Evolutionary conservation across 2,797 vertebrate genomes (phyloP).

Genomic region (Haliaeetus albicilla): DNA sequence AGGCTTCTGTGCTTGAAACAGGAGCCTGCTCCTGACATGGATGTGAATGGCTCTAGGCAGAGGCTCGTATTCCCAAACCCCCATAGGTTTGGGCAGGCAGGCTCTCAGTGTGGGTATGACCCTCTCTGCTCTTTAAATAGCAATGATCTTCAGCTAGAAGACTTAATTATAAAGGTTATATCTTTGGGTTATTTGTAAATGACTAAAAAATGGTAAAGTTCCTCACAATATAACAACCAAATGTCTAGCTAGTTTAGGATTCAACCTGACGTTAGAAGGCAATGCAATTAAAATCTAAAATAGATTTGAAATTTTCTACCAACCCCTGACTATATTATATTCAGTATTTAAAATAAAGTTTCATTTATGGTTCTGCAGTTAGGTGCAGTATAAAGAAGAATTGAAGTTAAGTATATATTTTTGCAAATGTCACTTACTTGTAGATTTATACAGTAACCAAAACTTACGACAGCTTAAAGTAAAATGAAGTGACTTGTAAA

Average conservation of each 20-base stretch:
- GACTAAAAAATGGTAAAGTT: not conserved
- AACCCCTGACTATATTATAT: not conserved
- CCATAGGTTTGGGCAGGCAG: rapidly evolving
- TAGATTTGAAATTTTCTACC: not conserved
- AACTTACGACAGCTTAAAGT: not conserved
- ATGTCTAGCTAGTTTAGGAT: not conserved
- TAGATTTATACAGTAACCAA: not conserved
- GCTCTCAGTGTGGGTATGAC: not conserved
- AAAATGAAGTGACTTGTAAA: not conserved
- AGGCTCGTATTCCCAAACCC: not conserved
- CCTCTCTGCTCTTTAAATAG: not conserved
- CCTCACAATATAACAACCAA: not conserved
- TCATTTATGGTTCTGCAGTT: not conserved
- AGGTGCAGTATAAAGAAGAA: not conserved
- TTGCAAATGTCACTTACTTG: not conserved
- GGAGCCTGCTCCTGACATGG: not conserved
- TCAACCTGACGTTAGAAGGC: not conserved
- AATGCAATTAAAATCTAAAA: not conserved
- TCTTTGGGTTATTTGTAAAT: not conserved
- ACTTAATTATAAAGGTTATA: not conserved
- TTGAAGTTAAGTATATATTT: not conserved
- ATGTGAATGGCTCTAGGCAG: not conserved
- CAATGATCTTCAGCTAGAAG: not conserved
- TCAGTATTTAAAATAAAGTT: not conserved
- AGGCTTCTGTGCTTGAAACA: not conserved